Percentiles rank a stretch among this genome's conserved stretches.
Evolutionary conservation across 2,113 vertebrate genomes (phyloP).

Genomic region (Myiozetetes cayanensis): DNA sequence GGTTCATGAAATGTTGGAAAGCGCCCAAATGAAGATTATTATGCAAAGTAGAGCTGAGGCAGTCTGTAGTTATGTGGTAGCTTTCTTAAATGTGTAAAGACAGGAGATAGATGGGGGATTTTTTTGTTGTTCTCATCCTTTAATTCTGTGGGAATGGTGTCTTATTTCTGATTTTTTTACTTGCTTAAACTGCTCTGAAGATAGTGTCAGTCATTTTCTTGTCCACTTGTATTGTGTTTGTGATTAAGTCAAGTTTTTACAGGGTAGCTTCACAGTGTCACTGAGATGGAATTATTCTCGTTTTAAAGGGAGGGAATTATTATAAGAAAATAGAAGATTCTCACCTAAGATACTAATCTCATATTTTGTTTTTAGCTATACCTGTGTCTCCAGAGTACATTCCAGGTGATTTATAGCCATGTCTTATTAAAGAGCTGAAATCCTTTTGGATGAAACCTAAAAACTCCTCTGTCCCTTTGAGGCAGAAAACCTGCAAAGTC

Average conservation of each 20-base stretch:
- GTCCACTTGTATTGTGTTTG: neutral
- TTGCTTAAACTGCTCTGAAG: neutral
- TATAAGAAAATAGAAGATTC: neutral
- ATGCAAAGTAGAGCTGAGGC: neutral
- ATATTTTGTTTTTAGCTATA: neutral
- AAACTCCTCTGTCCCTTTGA: neutral
- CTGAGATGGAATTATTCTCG: neutral
- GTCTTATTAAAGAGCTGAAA: neutral
- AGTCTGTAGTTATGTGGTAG: neutral
- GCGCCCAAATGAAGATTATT: neutral
- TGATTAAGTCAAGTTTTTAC: neutral
- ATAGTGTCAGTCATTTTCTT: neutral
- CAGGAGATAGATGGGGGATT: accelerated
- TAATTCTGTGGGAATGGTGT: neutral
- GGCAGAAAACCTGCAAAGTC: neutral
- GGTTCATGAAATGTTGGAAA: neutral
- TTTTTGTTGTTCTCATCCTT: neutral
- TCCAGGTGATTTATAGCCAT: neutral
- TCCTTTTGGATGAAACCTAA: neutral
- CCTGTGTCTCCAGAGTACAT: neutral
- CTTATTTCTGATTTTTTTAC: neutral
- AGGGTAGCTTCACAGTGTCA: neutral
- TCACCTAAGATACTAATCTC: neutral
- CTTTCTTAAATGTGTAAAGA: neutral
- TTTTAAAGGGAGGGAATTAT: neutral